Percentiles rank a stretch among this genome's conserved stretches.
These are phyloP conservation scores for Eremobia ochroleuca DNA, from an alignment of 2,888 invertebrate genomes.

Conservation along the genomic window DNA sequence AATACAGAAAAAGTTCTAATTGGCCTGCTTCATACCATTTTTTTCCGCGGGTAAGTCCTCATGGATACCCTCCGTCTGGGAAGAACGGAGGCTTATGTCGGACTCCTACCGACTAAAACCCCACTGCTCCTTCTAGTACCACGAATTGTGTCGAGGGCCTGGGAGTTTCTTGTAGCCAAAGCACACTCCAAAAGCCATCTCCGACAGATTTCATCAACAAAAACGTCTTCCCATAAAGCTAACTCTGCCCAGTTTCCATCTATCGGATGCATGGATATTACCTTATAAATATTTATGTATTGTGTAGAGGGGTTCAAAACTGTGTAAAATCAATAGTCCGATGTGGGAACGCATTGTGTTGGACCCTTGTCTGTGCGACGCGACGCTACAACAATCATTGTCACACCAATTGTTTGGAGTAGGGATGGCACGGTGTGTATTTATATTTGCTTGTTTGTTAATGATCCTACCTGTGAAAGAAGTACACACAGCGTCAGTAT, in stretches of 20 bases:
- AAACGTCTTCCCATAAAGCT: background rate
- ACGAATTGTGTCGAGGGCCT: no score
- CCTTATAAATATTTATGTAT: slow-evolving; percentile 18
- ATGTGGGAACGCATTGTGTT: slow-evolving; percentile 73
- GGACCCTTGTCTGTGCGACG: slow-evolving; percentile 77
- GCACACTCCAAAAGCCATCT: background rate
- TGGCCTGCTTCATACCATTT: background rate
- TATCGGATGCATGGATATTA: background rate
- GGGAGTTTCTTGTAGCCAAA: background rate
- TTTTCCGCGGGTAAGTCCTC: no score
- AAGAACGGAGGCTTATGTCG: no score
- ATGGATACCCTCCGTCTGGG: no score
- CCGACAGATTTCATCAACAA: no score
- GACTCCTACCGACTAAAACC: no score
- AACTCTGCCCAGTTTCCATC: background rate
- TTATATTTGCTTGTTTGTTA: background rate
- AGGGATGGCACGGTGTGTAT: slow-evolving; percentile 59
- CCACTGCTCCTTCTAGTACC: no score
- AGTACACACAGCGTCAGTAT: no score
- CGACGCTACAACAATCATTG: slow-evolving; percentile 69
- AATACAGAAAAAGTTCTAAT: background rate
- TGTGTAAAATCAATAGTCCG: slow-evolving; percentile 75
- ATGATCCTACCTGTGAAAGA: background rate
- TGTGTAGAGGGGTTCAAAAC: slow-evolving; percentile 53
- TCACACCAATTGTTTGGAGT: slow-evolving; percentile 65